Percentiles rank a stretch among this genome's conserved stretches.
phyloP scores from a whole-genome alignment of 2,888 invertebrate genomes.

The Cantharis nigra region DNA sequence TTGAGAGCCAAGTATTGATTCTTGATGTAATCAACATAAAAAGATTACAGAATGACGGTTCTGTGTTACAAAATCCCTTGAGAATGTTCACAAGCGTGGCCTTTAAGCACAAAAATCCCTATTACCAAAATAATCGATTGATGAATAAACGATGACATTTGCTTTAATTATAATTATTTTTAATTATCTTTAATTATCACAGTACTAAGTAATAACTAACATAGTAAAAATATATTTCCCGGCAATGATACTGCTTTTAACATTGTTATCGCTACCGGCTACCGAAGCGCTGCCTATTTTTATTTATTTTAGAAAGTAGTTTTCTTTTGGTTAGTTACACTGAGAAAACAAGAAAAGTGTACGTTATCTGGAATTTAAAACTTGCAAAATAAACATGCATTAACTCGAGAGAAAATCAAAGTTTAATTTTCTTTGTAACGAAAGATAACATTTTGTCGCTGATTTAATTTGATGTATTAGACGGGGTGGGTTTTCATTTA shows the following conservation, averaged over 20 bases:
- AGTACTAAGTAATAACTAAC: too few species aligned
- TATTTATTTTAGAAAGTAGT: too few species aligned
- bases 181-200: too few species aligned
- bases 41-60: background rate
- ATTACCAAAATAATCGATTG: background rate
- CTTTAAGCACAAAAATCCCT: background rate
- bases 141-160: background rate
- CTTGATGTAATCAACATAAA: background rate
- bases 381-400: too few species aligned
- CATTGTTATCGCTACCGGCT: too few species aligned
- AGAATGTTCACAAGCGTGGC: background rate
- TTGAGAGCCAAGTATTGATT: background rate
- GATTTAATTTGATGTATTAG: background rate
- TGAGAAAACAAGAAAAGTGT: too few species aligned
- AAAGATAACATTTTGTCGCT: background rate
- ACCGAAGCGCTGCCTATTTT: too few species aligned
- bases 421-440: background rate
- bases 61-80: background rate
- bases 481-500: background rate
- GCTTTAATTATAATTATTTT: background rate
- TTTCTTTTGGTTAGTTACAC: too few species aligned
- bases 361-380: too few species aligned
- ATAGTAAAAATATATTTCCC: too few species aligned
- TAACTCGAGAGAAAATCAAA: too few species aligned
- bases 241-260: too few species aligned